phyloP scores from a whole-genome alignment of 1,140 invertebrate species.

The Elysia chlorotica region DNA sequence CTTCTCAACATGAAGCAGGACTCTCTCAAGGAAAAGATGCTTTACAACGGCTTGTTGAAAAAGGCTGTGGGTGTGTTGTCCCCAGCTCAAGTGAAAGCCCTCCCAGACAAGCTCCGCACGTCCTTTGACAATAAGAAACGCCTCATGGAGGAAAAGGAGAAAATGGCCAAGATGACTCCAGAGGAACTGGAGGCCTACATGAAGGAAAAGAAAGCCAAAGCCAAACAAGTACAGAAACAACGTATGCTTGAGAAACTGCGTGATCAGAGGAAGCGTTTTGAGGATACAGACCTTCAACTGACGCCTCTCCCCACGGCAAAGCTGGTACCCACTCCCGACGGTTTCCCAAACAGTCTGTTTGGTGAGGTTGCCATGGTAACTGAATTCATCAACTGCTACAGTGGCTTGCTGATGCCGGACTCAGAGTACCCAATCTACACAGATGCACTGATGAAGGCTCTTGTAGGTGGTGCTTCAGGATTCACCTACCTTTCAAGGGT shows the following conservation, averaged over 20 bases:
- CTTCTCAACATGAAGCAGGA: conserved; percentile 2
- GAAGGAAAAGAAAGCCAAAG: conserved; percentile 41
- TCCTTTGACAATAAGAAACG: conserved; percentile 43
- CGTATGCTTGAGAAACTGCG: conserved; percentile 24
- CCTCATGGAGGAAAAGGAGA: conserved; percentile 47
- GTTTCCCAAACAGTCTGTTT: conserved; percentile 58
- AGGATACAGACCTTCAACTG: conserved; percentile 50
- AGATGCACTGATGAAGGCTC: conserved; percentile 54
- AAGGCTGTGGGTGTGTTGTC: conserved; percentile 48
- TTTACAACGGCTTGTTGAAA: conserved; percentile 40
- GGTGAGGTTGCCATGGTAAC: conserved; percentile 60
- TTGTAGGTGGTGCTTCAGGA: conserved; percentile 44
- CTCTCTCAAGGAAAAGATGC: conserved; percentile 32
- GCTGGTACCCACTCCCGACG: conserved; percentile 55
- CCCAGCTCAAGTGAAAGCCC: conserved; percentile 41
- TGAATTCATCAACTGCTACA: conserved; percentile 58
- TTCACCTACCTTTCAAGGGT: conserved; percentile 49
- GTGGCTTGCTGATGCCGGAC: conserved; percentile 58
- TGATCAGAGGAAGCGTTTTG: conserved; percentile 35
- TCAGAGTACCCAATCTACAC: conserved; percentile 50
- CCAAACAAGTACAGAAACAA: conserved; percentile 30
- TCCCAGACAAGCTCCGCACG: conserved; percentile 43
- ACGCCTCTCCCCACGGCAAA: conserved; percentile 53
- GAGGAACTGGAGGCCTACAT: conserved; percentile 48
- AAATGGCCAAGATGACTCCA: conserved; percentile 52